Evolutionary conservation across 2,113 vertebrate species (phyloP), one percentile per base, ranked within the genome.

Genomic region (Istiophorus platypterus): DNA sequence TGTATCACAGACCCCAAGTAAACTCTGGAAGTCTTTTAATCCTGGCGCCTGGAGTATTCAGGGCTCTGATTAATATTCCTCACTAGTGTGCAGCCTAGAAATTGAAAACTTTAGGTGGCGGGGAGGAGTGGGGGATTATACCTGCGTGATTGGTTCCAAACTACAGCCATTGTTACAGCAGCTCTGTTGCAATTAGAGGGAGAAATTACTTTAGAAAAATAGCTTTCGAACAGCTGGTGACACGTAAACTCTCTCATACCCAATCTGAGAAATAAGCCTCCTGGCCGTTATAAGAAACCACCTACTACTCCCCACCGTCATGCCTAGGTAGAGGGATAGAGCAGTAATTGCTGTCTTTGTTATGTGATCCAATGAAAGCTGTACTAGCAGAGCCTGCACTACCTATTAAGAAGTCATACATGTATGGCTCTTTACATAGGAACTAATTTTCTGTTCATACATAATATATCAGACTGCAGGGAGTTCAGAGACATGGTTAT

Each of bases 181-280:
- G 87, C 89, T 90, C 90, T 83, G 89, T 78, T 90, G 93, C 93
- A 94, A 95, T 96, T 95, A 94, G 89, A 91, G 74, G 84, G 84
- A 92, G 92, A 94, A 94, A 95, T 94, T 65, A 94, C 93, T 94
- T 94, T 79, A 75, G 89, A 88, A 90, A 94, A 92, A 92, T 82
- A 49, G 85, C 84, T 92, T 91, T 85, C 76, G 86, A 90, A 91
- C 92, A 92, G 92, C 90, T 89, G 90, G 87, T 72, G 78, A 91
- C 82, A 91, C 73, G 54, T 74, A 91, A 91, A 89, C 81, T 82
- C 77, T 86, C 87, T 85, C 86, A 80, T 80, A 89, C 68, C 76
- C 86, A 86, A 91, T 91, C 85, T 85, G 76, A 86, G 83, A 81
- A 82, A 81, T 80, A 85, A 92, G 87, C 58, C 88, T 74, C 77